phyloP scores from a whole-genome alignment of 2,113 vertebrate species.

The Actenoides lindsayi region DNA sequence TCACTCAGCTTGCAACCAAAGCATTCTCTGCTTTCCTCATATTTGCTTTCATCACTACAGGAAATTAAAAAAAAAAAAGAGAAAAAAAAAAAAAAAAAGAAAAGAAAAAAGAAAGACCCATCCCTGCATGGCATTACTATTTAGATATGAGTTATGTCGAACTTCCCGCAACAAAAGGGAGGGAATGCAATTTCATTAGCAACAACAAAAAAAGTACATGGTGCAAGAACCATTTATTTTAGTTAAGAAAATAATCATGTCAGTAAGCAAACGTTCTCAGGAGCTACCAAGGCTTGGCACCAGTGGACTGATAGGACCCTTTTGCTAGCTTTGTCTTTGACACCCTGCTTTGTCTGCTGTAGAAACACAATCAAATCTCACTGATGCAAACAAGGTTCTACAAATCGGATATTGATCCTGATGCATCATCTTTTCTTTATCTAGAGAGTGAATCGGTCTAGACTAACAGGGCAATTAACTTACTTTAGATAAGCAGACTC shows the following conservation, averaged over 20 bases:
- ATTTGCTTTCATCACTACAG: not conserved
- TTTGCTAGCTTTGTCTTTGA: not conserved
- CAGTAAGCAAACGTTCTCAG: not conserved
- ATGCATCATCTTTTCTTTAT: not conserved
- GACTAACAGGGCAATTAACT: not conserved
- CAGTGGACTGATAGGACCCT: fast-evolving
- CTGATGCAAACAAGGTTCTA: not conserved
- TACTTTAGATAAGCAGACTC: not conserved
- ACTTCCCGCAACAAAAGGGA: not conserved
- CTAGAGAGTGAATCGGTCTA: not conserved
- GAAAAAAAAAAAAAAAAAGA: no score
- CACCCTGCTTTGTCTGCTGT: not conserved
- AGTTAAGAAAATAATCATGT: not conserved
- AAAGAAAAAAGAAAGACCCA: fast-evolving
- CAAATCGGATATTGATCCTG: not conserved
- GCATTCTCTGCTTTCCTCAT: not conserved
- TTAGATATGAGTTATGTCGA: not conserved
- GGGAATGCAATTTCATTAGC: not conserved
- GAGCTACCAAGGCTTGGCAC: not conserved
- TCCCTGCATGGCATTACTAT: not conserved
- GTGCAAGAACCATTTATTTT: not conserved
- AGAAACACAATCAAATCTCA: not conserved
- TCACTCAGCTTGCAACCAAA: not conserved
- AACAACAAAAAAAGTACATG: not conserved
- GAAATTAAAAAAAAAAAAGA: no score